Conservation (phyloP, 1,140 invertebrate species). For the Pinna nobilis region DNA sequence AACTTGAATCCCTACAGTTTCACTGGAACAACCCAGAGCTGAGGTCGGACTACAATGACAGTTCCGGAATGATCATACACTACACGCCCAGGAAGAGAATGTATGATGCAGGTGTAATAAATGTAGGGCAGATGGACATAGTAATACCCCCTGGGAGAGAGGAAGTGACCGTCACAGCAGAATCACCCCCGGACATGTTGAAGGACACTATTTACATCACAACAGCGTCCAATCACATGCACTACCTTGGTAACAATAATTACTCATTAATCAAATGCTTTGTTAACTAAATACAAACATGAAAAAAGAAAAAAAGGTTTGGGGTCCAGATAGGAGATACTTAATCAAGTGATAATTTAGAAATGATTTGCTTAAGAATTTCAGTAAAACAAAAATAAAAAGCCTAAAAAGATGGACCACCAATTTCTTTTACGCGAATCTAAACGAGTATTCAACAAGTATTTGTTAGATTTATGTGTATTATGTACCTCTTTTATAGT, state of each 20-base stretch:
- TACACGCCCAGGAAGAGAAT: conserved; percentile 36
- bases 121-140: conserved; percentile 47
- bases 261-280: neutral
- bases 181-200: conserved; percentile 36
- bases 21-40: conserved; percentile 57
- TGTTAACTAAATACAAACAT: no score
- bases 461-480: no score
- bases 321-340: no score
- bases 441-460: no score
- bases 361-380: no score
- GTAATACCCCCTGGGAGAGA: conserved; percentile 38
- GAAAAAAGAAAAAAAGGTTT: no score
- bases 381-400: no score
- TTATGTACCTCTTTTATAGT: no score
- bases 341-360: no score
- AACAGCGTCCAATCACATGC: conserved; percentile 53
- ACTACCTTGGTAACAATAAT: conserved; percentile 47
- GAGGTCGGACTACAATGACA: conserved; percentile 33
- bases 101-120: conserved; percentile 38
- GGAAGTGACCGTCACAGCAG: conserved; percentile 15
- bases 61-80: conserved; percentile 50
- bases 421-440: no score
- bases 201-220: conserved; percentile 43
- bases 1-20: conserved; percentile 45
- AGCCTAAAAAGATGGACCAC: no score